Conservation (phyloP, 1,140 invertebrate species). For the Rhagoletis pomonella region DNA sequence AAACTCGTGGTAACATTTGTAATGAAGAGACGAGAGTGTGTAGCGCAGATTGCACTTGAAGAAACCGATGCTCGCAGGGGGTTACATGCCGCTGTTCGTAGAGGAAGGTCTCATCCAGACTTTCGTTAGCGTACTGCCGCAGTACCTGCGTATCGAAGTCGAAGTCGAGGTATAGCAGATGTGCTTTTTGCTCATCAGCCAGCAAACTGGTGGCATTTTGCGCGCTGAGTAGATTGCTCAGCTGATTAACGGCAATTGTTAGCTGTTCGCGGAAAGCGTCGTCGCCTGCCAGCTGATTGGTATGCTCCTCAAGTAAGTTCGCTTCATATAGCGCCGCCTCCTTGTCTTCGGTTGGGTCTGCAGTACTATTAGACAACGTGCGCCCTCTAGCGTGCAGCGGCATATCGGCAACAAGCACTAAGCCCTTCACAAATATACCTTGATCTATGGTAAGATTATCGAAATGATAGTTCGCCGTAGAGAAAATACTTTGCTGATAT, state of each 20-base stretch:
- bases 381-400: not conserved
- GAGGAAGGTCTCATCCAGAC: constrained; percentile 27
- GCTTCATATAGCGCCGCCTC: not conserved
- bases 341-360: not conserved
- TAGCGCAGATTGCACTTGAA: constrained; percentile 53
- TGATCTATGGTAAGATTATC: constrained; percentile 65
- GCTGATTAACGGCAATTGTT: not conserved
- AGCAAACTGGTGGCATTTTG: not conserved
- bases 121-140: constrained; percentile 43
- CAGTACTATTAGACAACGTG: not conserved
- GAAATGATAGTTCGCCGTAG: constrained; percentile 65
- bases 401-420: constrained; percentile 54
- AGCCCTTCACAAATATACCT: constrained; percentile 61
- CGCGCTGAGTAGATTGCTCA: not conserved
- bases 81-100: constrained; percentile 49
- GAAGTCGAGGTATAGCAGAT: constrained; percentile 66
- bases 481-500: constrained; percentile 65
- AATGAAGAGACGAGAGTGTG: constrained; percentile 55
- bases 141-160: constrained; percentile 46
- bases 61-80: constrained; percentile 51
- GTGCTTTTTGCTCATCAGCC: not conserved
- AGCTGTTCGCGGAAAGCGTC: not conserved
- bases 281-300: not conserved
- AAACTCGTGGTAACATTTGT: constrained; percentile 55
- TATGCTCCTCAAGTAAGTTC: not conserved